These are phyloP conservation scores for Spinibarbus caldwelli DNA, from an alignment of 2,797 vertebrate genomes.

Conservation along the genomic window DNA sequence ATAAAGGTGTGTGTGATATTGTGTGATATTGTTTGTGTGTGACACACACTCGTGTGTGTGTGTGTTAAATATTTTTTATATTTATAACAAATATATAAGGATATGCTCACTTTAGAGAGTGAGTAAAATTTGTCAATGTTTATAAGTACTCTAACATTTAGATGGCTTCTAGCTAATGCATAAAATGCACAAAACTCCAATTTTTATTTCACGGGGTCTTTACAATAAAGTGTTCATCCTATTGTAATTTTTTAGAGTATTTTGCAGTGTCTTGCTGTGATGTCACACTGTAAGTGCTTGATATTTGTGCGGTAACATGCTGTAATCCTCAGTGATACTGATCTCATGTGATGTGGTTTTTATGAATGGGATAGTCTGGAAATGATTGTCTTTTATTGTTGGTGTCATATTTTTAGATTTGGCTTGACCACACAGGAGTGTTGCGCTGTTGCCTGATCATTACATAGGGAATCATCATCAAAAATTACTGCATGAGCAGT, in stretches of 20 bases:
- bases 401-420: background rate
- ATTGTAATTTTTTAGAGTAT: background rate
- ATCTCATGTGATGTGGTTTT: slow-evolving; percentile 3
- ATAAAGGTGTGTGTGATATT: too few species aligned
- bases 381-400: background rate
- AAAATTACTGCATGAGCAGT: background rate
- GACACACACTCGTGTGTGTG: too few species aligned
- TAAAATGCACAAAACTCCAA: background rate
- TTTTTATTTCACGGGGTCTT: background rate
- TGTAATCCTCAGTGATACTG: background rate
- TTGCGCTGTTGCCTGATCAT: background rate
- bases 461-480: background rate
- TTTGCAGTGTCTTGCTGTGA: background rate
- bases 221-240: background rate
- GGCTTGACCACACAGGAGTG: background rate
- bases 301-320: background rate
- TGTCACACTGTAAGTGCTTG: background rate
- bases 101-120: background rate
- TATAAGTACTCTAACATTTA: background rate
- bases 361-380: background rate
- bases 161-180: background rate
- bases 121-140: background rate
- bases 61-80: background rate
- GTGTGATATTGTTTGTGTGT: too few species aligned
- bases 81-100: background rate